Base-by-base conservation (phyloP, 2,888 invertebrate species). In the Operophtera brumata region DNA sequence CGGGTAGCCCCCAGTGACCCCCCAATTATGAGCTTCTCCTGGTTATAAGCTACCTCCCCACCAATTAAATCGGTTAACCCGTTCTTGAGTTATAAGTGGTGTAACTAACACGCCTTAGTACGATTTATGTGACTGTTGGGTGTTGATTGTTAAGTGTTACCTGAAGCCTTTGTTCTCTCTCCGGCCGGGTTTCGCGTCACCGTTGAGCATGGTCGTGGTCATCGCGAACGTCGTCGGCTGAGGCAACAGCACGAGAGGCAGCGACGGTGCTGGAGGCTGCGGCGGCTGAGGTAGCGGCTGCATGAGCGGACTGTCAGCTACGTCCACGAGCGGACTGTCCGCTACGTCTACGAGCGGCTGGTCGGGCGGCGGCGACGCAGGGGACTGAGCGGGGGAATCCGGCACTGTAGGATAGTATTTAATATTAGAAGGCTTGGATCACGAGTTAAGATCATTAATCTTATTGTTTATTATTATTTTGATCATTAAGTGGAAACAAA, bases 91-190 rank as follows among this genome's bases (percentile, higher is more conserved):
- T n/a, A n/a, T n/a, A n/a, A n/a, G n/a, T n/a, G n/a, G n/a, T n/a
- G n/a, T n/a, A n/a, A n/a, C n/a, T n/a, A n/a, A n/a, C n/a, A n/a
- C n/a, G n/a, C n/a, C n/a, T n/a, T n/a, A n/a, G n/a, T n/a, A n/a
- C 4, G 20, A 20, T 20, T 2, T 20, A 3, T 20, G 20, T 20
- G 20, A 20, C 20, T 20, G 20, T 20, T 20, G 20, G 20, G 20
- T 20, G 20, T 20, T 20, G 4, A 20, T 20, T 20, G 4, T 30
- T 5, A 5, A 13, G 12, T 12, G 8, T 47, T 44, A 72, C 92
- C 92, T 77, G 67, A 86, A 86, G 55, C 78, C 82, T 71, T 85
- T 85, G 30, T 70, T 74, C 59, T 84, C 72, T 88, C 91, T 80
- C 66, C 91, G 86, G 37, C 84, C 75, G 59, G 72, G 70, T 79